Evolutionary conservation across 2,888 invertebrate species (phyloP), one percentile per base, ranked within the genome.

Genomic region (Brachylomia viminalis): DNA sequence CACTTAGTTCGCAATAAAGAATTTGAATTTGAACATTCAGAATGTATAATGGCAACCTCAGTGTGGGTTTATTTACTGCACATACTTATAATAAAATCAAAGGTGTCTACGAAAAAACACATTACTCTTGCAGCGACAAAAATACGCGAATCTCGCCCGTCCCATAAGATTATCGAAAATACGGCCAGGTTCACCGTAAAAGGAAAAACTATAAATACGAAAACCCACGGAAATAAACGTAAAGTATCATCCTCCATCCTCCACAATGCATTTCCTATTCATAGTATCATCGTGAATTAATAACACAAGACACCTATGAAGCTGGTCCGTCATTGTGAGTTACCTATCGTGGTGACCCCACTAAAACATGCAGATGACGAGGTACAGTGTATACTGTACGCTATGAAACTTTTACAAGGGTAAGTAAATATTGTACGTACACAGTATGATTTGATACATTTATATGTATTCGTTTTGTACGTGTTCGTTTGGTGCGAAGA

Each of bases 321-420:
- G 75, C 80, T 82, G 82, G 87, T 88, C 88, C 82, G 77, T 86
- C 86, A 86, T 84, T 84, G 86, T 82, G 82, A 86, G 85, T 83
- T 86, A n/a, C n/a, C n/a, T n/a, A 85, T 83, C 77, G 81, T 90
- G 88, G 89, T 80, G 76, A 89, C 89, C 92, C 88, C 87, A 90
- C 90, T 89, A 80, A 90, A 90, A 89, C 86, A 92, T 91, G 90
- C 84, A 92, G 90, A 93, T 91, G 88, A 91, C 89, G 89, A 90
- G 85, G 86, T 88, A 90, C 86, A 86, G 83, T 47, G 59, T 30
- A 64, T 49, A 45, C 15, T 33, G 27, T 42, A 23, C 58, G 78
- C 56, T 79, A 83, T 86, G 80, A 88, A 89, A 79, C 67, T 76
- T 86, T 85, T 80, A 77, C 77, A 82, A 83, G 70, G 59, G 67